Conservation (phyloP, 1,140 invertebrate species). For the Oscheius sp. region DNA sequence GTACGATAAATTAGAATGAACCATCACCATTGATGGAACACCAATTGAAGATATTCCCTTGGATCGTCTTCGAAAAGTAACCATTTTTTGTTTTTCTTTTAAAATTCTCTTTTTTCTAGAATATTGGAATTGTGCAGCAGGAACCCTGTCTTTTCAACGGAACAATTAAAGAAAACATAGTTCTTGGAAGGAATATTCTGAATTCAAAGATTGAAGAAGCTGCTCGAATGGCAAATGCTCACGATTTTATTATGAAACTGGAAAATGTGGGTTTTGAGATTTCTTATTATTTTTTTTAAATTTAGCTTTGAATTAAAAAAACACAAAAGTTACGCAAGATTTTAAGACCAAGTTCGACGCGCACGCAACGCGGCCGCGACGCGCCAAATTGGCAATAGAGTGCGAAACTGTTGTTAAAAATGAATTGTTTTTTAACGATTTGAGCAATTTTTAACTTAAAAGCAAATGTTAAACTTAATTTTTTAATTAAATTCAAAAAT, state of each 20-base stretch:
- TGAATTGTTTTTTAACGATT: no score
- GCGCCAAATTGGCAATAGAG: no score
- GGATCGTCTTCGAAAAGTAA: neutral
- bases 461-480: no score
- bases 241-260: slow-evolving; percentile 36
- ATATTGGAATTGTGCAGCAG: slow-evolving; percentile 50
- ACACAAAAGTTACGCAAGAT: no score
- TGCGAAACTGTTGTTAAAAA: no score
- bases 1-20: slow-evolving; percentile 36
- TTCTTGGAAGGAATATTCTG: slow-evolving; percentile 39
- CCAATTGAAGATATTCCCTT: slow-evolving; percentile 17
- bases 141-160: slow-evolving; percentile 50
- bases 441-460: no score
- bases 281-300: neutral
- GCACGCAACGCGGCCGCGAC: no score
- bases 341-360: no score
- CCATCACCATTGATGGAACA: slow-evolving; percentile 46
- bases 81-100: no score
- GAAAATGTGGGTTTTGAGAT: slow-evolving; percentile 13
- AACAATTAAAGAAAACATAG: slow-evolving; percentile 47
- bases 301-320: no score
- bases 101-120: no score
- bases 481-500: no score
- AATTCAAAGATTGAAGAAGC: slow-evolving; percentile 27
- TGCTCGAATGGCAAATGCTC: slow-evolving; percentile 26